A percentile compares a stretch with the other conserved stretches of the same genome.
Evolutionary conservation across 2,888 invertebrate species (phyloP).

Genomic region (Mamestra brassicae): DNA sequence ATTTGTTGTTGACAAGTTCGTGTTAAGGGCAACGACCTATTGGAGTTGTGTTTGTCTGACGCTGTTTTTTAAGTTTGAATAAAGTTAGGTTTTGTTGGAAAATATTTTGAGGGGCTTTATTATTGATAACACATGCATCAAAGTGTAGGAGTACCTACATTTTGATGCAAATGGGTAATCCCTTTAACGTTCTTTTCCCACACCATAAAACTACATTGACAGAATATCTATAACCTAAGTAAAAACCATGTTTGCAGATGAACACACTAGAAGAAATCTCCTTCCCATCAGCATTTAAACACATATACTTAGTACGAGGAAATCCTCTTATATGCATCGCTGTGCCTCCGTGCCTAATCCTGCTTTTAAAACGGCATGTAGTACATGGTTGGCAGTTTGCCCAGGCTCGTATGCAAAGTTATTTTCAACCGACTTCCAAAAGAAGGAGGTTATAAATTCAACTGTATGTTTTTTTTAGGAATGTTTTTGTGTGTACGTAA

Average conservation of each 20-base stretch:
- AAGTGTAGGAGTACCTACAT: too few relatives aligned
- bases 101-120: too few relatives aligned
- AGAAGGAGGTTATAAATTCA: too few relatives aligned
- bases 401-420: not conserved
- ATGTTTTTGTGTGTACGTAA: not conserved
- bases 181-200: too few relatives aligned
- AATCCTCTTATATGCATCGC: conserved; percentile 30
- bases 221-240: not conserved
- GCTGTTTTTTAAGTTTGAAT: not conserved
- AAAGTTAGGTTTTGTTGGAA: not conserved
- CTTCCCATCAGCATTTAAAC: not conserved
- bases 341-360: conserved; percentile 20
- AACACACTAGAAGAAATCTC: not conserved
- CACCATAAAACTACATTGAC: too few relatives aligned
- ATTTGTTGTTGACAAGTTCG: conserved; percentile 11
- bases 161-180: too few relatives aligned
- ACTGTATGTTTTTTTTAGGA: too few relatives aligned
- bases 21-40: conserved; percentile 10
- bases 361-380: conserved; percentile 33
- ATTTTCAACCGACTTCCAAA: too few relatives aligned
- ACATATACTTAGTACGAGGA: conserved; percentile 12
- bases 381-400: conserved; percentile 24
- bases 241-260: not conserved
- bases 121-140: too few relatives aligned
- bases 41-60: not conserved